Conservation (phyloP, 2,888 invertebrate species). For the Erynnis tages region DNA sequence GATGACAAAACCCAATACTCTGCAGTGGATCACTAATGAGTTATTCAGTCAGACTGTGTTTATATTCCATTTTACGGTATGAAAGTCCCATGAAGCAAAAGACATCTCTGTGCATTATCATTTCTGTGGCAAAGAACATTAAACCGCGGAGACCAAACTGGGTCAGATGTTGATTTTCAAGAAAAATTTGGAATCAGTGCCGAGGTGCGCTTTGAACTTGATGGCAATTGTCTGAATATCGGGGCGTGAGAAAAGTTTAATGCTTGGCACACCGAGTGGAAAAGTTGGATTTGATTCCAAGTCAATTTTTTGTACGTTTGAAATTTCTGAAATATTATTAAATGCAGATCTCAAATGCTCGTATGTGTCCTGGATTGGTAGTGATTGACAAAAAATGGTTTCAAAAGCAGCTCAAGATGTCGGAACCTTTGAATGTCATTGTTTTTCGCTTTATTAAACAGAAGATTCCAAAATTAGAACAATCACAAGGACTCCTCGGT, state of each 20-base stretch:
- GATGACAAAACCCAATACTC: too few relatives aligned
- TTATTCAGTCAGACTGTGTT: too few relatives aligned
- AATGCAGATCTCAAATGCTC: background rate
- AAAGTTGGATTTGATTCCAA: background rate
- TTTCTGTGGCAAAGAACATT: conserved; percentile 2
- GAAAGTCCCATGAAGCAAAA: background rate
- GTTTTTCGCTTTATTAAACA: too few relatives aligned
- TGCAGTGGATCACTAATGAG: too few relatives aligned
- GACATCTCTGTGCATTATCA: background rate
- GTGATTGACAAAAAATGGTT: too few relatives aligned
- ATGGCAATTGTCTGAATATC: conserved; percentile 1
- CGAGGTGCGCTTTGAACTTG: background rate
- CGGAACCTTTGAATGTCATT: too few relatives aligned
- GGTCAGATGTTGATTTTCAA: conserved; percentile 18
- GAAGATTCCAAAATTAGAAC: too few relatives aligned
- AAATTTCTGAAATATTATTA: background rate
- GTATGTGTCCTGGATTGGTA: too few relatives aligned
- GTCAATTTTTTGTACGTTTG: background rate
- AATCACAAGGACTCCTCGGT: too few relatives aligned
- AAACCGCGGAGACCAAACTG: conserved; percentile 6
- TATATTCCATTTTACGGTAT: too few relatives aligned
- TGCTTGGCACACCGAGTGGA: background rate
- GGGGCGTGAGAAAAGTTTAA: background rate
- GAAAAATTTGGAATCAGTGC: conserved; percentile 15
- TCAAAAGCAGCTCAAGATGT: too few relatives aligned